Evolutionary conservation across 1,140 invertebrate genomes (phyloP), one percentile per base, ranked within the genome.

Genomic region (Papilio machaon): DNA sequence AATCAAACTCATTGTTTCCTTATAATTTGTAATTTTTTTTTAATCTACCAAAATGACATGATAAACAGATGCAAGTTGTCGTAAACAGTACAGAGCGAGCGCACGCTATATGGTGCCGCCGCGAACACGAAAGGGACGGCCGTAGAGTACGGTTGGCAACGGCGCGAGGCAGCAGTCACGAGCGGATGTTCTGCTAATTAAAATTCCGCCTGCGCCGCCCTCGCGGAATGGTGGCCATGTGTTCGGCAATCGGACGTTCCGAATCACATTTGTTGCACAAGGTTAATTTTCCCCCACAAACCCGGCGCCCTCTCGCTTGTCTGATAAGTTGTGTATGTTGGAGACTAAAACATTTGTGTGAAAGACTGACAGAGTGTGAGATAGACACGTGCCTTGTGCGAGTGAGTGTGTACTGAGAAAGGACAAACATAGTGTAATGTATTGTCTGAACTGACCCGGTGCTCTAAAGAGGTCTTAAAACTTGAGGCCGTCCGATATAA

Each of bases 131-230:
- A 85, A 85, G 91, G 87, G 93, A 93, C 77, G 86, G 85, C 81
- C 84, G 81, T 85, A 82, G 54, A 74, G 86, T 89, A 85, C 84
- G 88, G 88, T 86, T 91, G 92, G 91, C 92, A 93, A 92, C 92
- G 86, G 83, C 89, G 93, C 92, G 54, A 19, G 6, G 60, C 85
- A 88, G 84, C 89, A 93, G 91, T 92, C 89, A 93, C 89, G 92
- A 94, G 91, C 93, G 93, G 93, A 94, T 94, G 92, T 94, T 94
- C 93, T 94, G 92, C 92, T 94, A 94, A 94, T 94, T 94, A 94
- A 94, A 94, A 94, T 94, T 94, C 93, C 92, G 93, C 93, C 93
- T 93, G 92, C 91, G 91, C 92, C 92, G 91, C 92, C 92, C 92
- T 94, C 93, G 91, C 92, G 92, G 92, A 94, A 92, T 94, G 92